Base-by-base conservation (phyloP, 2,888 invertebrate genomes). In the Pristionchus fissidentatus region DNA sequence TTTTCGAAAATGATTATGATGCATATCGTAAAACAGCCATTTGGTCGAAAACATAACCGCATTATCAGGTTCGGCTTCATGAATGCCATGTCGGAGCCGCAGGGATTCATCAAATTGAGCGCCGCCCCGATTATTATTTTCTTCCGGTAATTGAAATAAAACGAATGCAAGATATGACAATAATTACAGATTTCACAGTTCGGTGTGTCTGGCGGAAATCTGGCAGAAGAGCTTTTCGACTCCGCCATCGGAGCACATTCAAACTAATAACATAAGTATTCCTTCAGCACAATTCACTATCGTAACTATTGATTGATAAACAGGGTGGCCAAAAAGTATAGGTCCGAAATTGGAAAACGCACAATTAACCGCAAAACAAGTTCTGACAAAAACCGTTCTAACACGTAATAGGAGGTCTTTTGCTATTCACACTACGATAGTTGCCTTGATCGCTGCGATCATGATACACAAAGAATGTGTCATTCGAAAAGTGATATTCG, bases 181-280 rank as follows among this genome's bases (percentile, higher is more conserved):
- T 13, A 0, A 5, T 10, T 43, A 19, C 32, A 70, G 70, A 41
- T 70, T 70, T 26, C 70, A 70, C 43, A n/a, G 70, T 41, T 70
- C 70, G 3, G 41, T 41, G 0, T 70, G 41, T n/a, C 41, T 70
- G 0, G 70, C 70, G n/a, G 70, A 70, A 41, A 70, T 70, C 3
- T 70, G 70, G 70, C 70, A 70, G 41, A 70, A 70, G 70, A 70
- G 70, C 41, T 70, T 70, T n/a, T 38, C n/a, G 3, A 22, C 41
- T 3, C 35, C 62, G 15, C 13, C 2, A 35, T 35, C 2, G 5
- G 19, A 35, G 22, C 15, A 22, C 0, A 62, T 22, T 13, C 35
- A 22, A 35, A 35, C 38, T 3, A 32, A 19, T 32, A 32, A 13
- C 3, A 3, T 62, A 35, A 32, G 19, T 13, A 3, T 35, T 2